Conservation (phyloP, 53 echinoderm and acorn worm species). For the Holothuria scabra region DNA sequence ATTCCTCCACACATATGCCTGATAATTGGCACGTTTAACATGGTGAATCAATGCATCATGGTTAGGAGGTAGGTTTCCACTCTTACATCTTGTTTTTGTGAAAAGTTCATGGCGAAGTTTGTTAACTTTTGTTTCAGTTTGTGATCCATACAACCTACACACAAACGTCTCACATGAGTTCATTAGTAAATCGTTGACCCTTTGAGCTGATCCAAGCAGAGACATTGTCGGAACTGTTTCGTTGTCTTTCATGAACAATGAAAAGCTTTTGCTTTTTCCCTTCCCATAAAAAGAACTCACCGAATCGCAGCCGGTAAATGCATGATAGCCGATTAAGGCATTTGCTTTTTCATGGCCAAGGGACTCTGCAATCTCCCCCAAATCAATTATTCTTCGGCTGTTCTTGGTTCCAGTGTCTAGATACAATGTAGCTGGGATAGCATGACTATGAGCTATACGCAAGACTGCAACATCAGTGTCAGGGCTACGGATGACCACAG, state of each 20-base stretch:
- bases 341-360: neutral
- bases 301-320: no score
- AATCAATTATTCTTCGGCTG: neutral
- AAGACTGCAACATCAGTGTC: conserved; percentile 21
- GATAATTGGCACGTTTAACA: neutral
- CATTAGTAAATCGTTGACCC: neutral
- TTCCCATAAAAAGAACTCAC: neutral
- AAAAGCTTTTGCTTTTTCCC: neutral
- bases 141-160: neutral
- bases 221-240: neutral
- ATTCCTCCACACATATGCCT: neutral
- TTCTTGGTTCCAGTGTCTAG: conserved; percentile 16
- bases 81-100: neutral
- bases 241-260: neutral
- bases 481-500: conserved; percentile 5
- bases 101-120: neutral
- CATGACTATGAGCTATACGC: neutral
- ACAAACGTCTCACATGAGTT: neutral
- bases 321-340: conserved; percentile 10
- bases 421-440: neutral
- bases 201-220: neutral
- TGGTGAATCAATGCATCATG: neutral
- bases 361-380: neutral
- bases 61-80: neutral
- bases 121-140: neutral